Conservation (phyloP, 2,113 vertebrate species). For the Antigone vipio region DNA sequence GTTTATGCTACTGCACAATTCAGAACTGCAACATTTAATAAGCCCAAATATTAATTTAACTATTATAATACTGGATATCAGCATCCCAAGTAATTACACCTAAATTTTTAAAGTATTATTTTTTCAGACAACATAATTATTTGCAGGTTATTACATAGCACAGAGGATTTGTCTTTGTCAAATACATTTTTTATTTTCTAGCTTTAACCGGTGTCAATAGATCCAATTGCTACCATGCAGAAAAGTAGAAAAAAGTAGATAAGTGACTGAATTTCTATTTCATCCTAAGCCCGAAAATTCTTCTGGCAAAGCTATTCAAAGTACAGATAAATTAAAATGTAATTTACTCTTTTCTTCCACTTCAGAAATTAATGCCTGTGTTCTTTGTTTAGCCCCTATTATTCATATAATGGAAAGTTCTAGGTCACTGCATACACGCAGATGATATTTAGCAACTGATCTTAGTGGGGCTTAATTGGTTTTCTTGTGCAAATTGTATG, state of each 20-base stretch:
- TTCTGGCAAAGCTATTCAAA: constrained; percentile 47
- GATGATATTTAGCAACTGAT: constrained; percentile 9
- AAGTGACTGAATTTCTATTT: constrained; percentile 46
- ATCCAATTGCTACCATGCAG: constrained; percentile 1
- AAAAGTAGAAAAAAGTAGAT: constrained; percentile 2
- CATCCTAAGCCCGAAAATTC: constrained; percentile 10
- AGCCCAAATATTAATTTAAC: neutral
- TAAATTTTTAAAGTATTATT: neutral
- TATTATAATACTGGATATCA: neutral
- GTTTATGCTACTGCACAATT: neutral
- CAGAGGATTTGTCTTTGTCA: constrained; percentile 18
- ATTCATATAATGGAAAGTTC: constrained; percentile 4
- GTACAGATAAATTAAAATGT: constrained; percentile 29
- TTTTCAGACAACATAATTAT: constrained; percentile 3
- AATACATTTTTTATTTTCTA: constrained; percentile 20
- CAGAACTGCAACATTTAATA: neutral
- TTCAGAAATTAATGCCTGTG: constrained; percentile 14
- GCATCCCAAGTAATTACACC: neutral
- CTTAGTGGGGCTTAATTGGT: constrained; percentile 8
- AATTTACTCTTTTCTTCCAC: constrained; percentile 46
- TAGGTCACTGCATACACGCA: constrained; percentile 15
- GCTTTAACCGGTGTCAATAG: neutral
- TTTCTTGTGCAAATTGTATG: neutral
- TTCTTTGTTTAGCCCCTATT: constrained; percentile 39
- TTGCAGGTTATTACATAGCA: neutral